These are phyloP conservation scores for Cirrhinus molitorella DNA, from an alignment of 2,797 vertebrate species.

Conservation along the genomic window DNA sequence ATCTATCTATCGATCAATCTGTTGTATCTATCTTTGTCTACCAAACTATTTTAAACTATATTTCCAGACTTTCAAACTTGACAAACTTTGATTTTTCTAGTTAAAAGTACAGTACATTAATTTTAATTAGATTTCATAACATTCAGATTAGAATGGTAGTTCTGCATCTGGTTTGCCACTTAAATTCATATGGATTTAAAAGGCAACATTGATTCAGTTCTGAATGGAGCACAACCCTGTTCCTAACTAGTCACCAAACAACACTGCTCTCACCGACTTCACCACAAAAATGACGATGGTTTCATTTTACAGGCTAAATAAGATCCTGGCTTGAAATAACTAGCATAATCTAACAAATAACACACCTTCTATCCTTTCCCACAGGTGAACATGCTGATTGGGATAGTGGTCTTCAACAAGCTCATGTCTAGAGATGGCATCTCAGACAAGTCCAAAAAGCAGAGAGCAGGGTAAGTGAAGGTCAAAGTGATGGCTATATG, in stretches of 20 bases:
- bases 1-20: no score
- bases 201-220: neutral
- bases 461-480: conserved; percentile 94
- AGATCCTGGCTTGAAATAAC: neutral
- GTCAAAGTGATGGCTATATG: conserved; percentile 16
- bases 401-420: conserved; percentile 99
- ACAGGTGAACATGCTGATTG: conserved; percentile 99
- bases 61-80: neutral
- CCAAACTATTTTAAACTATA: neutral
- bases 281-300: neutral
- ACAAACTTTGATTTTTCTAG: neutral
- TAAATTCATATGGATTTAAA: neutral
- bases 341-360: neutral
- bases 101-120: neutral
- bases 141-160: neutral
- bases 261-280: neutral
- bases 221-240: neutral
- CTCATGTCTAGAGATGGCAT: conserved; percentile 98
- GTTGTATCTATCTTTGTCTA: neutral
- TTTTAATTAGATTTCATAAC: no score
- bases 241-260: neutral
- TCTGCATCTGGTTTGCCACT: neutral
- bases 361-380: neutral
- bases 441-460: conserved; percentile 99
- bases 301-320: neutral